Conservation (phyloP, 2,797 vertebrate genomes). For the Denticeps clupeoides region DNA sequence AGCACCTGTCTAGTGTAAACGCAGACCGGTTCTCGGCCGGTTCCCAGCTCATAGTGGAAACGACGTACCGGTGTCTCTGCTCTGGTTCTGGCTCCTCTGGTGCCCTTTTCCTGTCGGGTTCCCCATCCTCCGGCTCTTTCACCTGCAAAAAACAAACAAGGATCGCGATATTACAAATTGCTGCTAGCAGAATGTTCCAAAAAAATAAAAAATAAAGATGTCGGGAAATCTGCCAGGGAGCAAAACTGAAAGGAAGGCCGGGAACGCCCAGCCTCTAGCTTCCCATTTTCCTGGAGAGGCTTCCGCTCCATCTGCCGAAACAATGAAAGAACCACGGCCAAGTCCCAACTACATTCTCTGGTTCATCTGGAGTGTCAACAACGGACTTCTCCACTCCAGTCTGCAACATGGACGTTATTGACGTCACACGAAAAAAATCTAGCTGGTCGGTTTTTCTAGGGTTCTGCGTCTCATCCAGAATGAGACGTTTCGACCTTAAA, state of each 20-base stretch:
- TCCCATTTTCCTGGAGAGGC: slow-evolving; percentile 53
- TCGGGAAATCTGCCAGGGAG: slow-evolving; percentile 16
- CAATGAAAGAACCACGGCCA: slow-evolving; percentile 45
- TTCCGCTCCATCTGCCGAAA: slow-evolving; percentile 62
- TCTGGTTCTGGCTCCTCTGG: slow-evolving; percentile 47
- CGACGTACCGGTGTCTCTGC: slow-evolving; percentile 64
- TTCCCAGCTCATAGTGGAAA: no score
- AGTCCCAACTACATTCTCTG: slow-evolving; percentile 39
- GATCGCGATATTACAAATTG: no score
- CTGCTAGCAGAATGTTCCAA: not conserved
- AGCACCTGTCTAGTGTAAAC: no score
- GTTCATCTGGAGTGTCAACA: slow-evolving; percentile 44
- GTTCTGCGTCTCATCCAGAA: no score
- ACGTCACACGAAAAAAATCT: no score
- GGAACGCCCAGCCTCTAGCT: slow-evolving; percentile 32
- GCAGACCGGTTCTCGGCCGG: no score
- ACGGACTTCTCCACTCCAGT: no score
- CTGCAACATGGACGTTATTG: no score
- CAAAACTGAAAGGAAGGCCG: slow-evolving; percentile 37
- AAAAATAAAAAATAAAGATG: slow-evolving; percentile 7
- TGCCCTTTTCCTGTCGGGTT: slow-evolving; percentile 62
- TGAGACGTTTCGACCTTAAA: no score
- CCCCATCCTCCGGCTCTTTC: slow-evolving; percentile 47
- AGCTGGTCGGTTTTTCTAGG: no score
- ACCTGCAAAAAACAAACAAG: slow-evolving; percentile 58